Evolutionary conservation across 2,113 vertebrate species (phyloP).

Genomic region (Platycercus adscitus): DNA sequence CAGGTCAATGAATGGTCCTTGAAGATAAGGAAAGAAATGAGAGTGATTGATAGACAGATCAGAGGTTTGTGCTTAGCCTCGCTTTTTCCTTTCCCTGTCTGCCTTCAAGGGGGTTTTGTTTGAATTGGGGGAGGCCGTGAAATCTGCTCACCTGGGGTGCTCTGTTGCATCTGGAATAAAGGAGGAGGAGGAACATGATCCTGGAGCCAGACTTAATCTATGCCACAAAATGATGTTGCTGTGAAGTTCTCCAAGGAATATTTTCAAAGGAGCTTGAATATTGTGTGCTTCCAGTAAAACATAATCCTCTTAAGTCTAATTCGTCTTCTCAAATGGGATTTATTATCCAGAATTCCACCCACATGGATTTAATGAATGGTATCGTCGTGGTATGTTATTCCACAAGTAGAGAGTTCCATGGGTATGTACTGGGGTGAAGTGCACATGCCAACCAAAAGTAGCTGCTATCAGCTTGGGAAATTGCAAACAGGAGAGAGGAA

Average conservation of each 20-base stretch:
- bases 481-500: neutral
- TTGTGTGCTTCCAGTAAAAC: neutral
- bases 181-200: neutral
- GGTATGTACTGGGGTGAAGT: neutral
- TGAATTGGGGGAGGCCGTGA: neutral
- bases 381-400: neutral
- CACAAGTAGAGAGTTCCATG: neutral
- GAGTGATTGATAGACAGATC: constrained; percentile 96
- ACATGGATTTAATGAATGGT: neutral
- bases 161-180: neutral
- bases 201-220: neutral
- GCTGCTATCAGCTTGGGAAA: neutral
- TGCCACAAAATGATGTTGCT: accelerated
- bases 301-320: neutral
- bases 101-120: neutral
- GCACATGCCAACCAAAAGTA: neutral
- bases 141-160: neutral
- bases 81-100: neutral
- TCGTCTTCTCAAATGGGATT: neutral
- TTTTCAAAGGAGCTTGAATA: neutral
- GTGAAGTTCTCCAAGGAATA: neutral
- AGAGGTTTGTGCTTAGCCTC: constrained; percentile 82
- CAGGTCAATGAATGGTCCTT: constrained; percentile 95
- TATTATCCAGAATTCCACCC: neutral
- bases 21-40: constrained; percentile 96